Conservation (phyloP, 2,113 vertebrate genomes). For the Platysternon megacephalum region DNA sequence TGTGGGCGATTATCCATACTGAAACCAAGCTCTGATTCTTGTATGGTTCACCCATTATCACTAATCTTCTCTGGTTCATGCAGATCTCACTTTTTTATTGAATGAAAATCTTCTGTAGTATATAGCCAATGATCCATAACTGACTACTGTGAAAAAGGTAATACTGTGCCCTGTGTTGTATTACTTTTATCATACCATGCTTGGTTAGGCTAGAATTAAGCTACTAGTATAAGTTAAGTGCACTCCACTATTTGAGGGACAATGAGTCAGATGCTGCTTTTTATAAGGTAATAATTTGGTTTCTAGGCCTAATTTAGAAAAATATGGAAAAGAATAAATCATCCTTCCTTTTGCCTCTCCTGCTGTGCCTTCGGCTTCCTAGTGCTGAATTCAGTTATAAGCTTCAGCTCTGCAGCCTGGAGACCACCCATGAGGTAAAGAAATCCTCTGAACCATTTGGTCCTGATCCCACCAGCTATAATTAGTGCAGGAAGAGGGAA, state of each 20-base stretch:
- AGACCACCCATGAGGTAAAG: constrained; percentile 33
- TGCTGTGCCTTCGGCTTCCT: background rate
- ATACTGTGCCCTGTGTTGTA: background rate
- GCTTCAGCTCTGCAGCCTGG: background rate
- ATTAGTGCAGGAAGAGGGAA: constrained; percentile 36
- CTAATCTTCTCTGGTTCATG: background rate
- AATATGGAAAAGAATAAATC: background rate
- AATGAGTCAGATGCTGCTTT: background rate
- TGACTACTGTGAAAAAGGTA: background rate
- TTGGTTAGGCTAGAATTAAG: constrained; percentile 15
- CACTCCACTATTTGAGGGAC: background rate
- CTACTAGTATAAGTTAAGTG: background rate
- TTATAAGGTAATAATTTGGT: background rate
- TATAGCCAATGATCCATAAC: background rate
- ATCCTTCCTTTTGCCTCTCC: background rate
- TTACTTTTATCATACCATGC: background rate
- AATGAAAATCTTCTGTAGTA: background rate
- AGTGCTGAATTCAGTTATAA: background rate
- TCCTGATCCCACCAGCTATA: constrained; percentile 10
- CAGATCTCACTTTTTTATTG: background rate
- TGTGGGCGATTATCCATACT: background rate
- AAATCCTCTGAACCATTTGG: background rate
- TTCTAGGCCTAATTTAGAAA: background rate
- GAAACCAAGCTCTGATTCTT: background rate
- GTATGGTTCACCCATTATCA: background rate